phyloP scores from a whole-genome alignment of 2,888 invertebrate species.

The Lasioglossum morio region DNA sequence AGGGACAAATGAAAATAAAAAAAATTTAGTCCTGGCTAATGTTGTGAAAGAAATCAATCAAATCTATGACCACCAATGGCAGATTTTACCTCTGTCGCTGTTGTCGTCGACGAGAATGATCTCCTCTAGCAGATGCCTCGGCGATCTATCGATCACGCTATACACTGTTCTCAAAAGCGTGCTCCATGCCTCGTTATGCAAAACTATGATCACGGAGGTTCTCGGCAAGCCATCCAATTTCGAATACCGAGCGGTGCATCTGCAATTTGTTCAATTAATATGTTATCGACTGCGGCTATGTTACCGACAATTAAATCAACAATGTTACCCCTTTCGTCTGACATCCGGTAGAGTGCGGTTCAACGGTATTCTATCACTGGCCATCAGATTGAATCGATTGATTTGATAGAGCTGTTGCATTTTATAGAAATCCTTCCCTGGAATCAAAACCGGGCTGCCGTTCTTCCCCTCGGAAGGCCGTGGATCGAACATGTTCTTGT shows the following conservation, averaged over 20 bases:
- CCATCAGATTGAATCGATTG: slow-evolving; percentile 95
- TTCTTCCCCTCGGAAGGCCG: slow-evolving; percentile 90
- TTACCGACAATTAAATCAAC: slow-evolving; percentile 3
- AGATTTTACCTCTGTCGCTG: slow-evolving; percentile 90
- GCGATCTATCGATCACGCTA: slow-evolving; percentile 96
- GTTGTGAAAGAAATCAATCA: background rate
- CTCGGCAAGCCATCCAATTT: slow-evolving; percentile 90
- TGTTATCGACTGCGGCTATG: background rate
- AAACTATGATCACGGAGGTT: slow-evolving; percentile 97
- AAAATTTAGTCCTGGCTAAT: background rate
- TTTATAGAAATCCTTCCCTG: slow-evolving; percentile 90
- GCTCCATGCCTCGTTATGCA: slow-evolving; percentile 99
- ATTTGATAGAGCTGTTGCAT: slow-evolving; percentile 93
- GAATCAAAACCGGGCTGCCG: slow-evolving; percentile 92
- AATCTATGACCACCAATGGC: background rate
- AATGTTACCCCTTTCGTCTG: slow-evolving; percentile 90
- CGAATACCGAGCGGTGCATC: slow-evolving; percentile 88
- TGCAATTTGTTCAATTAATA: slow-evolving; percentile 79
- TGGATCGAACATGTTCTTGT: slow-evolving; percentile 92
- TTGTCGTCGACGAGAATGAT: slow-evolving; percentile 96
- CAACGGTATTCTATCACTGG: slow-evolving; percentile 94
- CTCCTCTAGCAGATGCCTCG: slow-evolving; percentile 90
- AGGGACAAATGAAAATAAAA: slow-evolving; percentile 41
- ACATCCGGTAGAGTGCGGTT: slow-evolving; percentile 94
- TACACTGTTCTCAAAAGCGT: slow-evolving; percentile 97